These are phyloP conservation scores for Mylabris phalerata DNA, from an alignment of 1,140 invertebrate species.

Conservation along the genomic window DNA sequence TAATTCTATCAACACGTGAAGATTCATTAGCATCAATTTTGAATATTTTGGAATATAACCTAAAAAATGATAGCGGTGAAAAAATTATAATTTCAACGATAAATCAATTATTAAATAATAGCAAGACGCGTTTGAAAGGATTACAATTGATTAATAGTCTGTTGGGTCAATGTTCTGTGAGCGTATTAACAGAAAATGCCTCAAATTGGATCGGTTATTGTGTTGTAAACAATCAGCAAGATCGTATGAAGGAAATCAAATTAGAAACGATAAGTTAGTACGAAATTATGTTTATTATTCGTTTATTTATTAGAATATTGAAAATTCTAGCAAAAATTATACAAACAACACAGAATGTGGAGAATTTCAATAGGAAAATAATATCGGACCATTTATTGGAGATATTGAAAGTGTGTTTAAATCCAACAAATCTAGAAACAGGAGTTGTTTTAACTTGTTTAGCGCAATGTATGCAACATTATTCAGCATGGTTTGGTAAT, in stretches of 20 bases:
- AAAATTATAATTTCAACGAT: not conserved
- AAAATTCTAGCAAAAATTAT: slow-evolving; percentile 1
- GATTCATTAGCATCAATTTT: too few species aligned
- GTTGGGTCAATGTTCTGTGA: not conserved
- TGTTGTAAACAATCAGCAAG: not conserved
- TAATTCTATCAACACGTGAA: too few species aligned
- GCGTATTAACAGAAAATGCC: not conserved
- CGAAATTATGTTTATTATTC: not conserved
- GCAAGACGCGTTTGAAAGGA: not conserved
- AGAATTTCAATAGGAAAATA: slow-evolving; percentile 2
- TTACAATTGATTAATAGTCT: not conserved
- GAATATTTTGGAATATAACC: too few species aligned
- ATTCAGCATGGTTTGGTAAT: slow-evolving; percentile 7
- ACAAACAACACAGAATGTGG: not conserved
- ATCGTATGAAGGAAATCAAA: not conserved
- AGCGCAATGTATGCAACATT: not conserved
- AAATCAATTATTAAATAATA: slow-evolving; percentile 1
- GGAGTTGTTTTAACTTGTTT: not conserved
- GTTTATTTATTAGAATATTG: not conserved
- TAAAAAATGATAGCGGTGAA: too few species aligned
- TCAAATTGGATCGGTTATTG: not conserved
- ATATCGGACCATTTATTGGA: not conserved
- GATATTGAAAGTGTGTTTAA: slow-evolving; percentile 1
- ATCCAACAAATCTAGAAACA: not conserved
- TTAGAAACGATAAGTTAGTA: not conserved